Evolutionary conservation across 2,797 vertebrate species (phyloP).

Genomic region (Gymnoscopelus microlampas): DNA sequence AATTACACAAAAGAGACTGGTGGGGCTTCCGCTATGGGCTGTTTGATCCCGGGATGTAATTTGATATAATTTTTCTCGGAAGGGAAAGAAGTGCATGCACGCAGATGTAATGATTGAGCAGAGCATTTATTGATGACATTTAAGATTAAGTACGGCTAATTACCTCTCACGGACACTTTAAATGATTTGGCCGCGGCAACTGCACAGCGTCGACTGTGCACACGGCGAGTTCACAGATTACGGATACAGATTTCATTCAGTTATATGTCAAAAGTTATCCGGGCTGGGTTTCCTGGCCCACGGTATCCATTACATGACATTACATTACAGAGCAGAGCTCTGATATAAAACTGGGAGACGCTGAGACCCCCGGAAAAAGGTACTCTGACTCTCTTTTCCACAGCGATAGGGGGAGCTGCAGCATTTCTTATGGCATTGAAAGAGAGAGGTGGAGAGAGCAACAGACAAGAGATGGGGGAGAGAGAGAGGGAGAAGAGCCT

Average conservation of each 20-base stretch:
- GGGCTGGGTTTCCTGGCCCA: conserved; percentile 41
- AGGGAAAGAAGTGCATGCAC: conserved; percentile 43
- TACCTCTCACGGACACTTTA: conserved; percentile 57
- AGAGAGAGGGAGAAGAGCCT: no score
- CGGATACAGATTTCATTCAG: conserved; percentile 41
- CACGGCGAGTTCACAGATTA: conserved; percentile 47
- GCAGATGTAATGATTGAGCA: conserved; percentile 51
- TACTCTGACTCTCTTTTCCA: conserved; percentile 14
- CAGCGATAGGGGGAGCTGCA: conserved; percentile 79
- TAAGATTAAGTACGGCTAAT: conserved; percentile 71
- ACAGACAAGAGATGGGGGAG: neutral
- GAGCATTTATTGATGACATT: conserved; percentile 70
- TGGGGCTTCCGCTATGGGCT: conserved; percentile 60
- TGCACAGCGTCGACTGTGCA: conserved; percentile 44
- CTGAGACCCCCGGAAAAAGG: conserved; percentile 20
- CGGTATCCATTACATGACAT: conserved; percentile 46
- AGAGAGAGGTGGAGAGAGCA: neutral
- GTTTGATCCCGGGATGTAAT: conserved; percentile 65
- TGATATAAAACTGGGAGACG: conserved; percentile 40
- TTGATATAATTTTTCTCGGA: conserved; percentile 66
- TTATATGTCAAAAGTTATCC: conserved; percentile 48
- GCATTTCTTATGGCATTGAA: conserved; percentile 65
- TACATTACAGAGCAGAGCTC: conserved; percentile 45
- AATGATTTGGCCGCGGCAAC: conserved; percentile 48
- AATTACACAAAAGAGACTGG: conserved; percentile 63